These are phyloP conservation scores for Ceratosolen solmsi DNA, from an alignment of 1,140 invertebrate species.

Conservation along the genomic window DNA sequence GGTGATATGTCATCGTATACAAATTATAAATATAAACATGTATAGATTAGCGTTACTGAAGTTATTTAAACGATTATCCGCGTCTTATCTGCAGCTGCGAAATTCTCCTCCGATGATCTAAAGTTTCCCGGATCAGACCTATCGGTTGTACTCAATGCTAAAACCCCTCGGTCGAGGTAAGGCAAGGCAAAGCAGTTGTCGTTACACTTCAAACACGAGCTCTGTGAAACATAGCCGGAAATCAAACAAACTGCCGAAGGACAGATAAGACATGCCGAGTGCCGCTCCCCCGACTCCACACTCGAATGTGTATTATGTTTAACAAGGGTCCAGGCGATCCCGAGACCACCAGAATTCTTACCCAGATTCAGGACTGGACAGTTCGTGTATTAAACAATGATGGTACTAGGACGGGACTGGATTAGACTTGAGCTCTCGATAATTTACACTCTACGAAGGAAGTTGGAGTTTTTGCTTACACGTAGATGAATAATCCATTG, in stretches of 20 bases:
- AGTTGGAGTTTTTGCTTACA: too few relatives aligned
- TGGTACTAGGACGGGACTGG: not conserved
- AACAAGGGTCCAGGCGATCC: not conserved
- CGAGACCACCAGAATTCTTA: not conserved
- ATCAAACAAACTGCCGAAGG: conserved; percentile 67
- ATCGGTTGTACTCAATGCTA: conserved; percentile 12
- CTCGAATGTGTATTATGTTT: not conserved
- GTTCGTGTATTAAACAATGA: not conserved
- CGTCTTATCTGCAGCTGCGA: conserved; percentile 1
- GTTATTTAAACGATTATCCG: conserved; percentile 21
- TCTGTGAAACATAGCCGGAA: conserved; percentile 64
- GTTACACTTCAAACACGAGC: conserved; percentile 28
- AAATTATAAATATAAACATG: not conserved
- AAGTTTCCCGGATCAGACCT: conserved; percentile 6
- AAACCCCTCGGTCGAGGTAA: not conserved
- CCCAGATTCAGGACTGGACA: not conserved
- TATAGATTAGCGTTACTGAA: not conserved
- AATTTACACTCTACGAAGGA: not conserved
- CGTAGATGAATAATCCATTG: too few relatives aligned
- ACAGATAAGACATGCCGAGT: conserved; percentile 44
- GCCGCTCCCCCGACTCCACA: not conserved
- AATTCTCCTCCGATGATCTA: conserved; percentile 13
- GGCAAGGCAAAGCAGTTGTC: conserved; percentile 36
- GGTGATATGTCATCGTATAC: too few relatives aligned
- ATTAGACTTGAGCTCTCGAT: not conserved